Evolutionary conservation across 2,888 invertebrate species (phyloP).

Genomic region (Oscheius myriophilus): DNA sequence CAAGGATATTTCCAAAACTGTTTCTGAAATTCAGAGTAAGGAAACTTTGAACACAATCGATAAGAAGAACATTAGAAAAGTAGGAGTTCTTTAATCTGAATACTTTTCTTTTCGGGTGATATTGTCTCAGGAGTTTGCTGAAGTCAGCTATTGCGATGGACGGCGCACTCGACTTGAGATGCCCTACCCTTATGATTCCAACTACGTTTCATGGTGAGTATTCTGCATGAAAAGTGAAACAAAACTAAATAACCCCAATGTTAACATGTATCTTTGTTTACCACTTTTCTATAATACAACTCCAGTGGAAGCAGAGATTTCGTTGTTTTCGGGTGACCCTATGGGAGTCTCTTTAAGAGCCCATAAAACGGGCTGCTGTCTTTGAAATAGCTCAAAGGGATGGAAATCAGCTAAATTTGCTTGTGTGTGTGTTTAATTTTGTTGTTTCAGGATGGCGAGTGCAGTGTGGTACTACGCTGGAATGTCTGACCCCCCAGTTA

Average conservation of each 20-base stretch:
- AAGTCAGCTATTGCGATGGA: slow-evolving; percentile 11
- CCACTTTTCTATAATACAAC: no score
- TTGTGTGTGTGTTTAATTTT: no score
- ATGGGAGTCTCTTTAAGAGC: neutral
- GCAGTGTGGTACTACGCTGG: slow-evolving; percentile 17
- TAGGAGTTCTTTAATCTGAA: neutral
- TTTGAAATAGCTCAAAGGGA: no score
- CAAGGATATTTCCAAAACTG: no score
- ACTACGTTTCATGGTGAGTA: slow-evolving; percentile 3
- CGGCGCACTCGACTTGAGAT: neutral
- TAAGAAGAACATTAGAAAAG: slow-evolving; percentile 15
- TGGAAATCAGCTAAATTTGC: no score
- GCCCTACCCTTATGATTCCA: slow-evolving; percentile 10
- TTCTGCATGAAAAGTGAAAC: no score
- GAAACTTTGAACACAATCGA: slow-evolving; percentile 3
- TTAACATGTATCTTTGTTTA: no score
- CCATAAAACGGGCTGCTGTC: no score
- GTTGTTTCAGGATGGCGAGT: neutral
- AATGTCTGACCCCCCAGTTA: slow-evolving; percentile 16
- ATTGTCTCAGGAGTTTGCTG: neutral
- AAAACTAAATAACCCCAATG: no score
- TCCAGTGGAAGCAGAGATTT: no score
- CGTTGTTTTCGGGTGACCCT: no score
- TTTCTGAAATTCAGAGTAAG: no score
- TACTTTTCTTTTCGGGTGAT: slow-evolving; percentile 8